A percentile compares a stretch with the other conserved stretches of the same genome.
These are phyloP conservation scores for Troides aeacus DNA, from an alignment of 2,888 invertebrate species.

Conservation along the genomic window DNA sequence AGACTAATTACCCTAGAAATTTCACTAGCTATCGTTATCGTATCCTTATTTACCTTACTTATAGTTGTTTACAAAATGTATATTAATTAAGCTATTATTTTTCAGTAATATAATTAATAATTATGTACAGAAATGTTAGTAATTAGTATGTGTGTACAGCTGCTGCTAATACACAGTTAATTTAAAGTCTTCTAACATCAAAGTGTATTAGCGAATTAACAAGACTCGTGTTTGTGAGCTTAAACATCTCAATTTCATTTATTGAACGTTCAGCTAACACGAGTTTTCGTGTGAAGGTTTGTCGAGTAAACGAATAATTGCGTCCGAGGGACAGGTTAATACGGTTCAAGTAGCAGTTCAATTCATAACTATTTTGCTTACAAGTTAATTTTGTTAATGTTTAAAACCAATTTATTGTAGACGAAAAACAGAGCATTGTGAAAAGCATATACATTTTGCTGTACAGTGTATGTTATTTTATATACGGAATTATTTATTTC, in stretches of 20 bases:
- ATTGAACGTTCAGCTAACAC: not conserved
- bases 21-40: no score
- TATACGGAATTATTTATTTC: no score
- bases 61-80: not conserved
- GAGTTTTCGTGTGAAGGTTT: not conserved
- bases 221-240: not conserved
- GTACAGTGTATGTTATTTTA: no score
- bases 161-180: not conserved
- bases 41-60: not conserved
- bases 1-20: no score
- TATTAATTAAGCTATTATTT: not conserved
- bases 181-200: conserved; percentile 4
- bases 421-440: no score
- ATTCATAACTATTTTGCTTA: not conserved
- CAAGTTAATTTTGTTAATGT: not conserved
- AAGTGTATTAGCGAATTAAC: conserved; percentile 5
- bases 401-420: not conserved
- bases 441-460: no score
- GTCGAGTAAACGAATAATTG: not conserved
- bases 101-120: not conserved
- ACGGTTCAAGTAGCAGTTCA: not conserved
- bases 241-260: conserved; percentile 8
- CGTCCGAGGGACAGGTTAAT: not conserved
- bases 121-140: not conserved
- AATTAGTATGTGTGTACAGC: not conserved